Evolutionary conservation across 2,113 vertebrate species (phyloP), one percentile per base, ranked within the genome.

Genomic region (Baryphthengus martii): DNA sequence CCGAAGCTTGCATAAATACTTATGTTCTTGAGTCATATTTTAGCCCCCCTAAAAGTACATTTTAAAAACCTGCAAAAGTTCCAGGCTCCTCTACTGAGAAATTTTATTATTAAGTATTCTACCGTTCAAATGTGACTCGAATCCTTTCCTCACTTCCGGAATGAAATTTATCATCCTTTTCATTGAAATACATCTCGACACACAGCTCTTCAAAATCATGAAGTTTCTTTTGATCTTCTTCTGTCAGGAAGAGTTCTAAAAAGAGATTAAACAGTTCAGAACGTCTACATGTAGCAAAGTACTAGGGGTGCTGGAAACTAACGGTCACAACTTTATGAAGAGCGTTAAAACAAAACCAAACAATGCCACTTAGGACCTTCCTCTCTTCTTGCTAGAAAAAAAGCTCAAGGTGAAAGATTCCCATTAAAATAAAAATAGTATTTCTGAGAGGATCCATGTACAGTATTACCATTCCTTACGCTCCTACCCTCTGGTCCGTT

Each of bases 171-270:
- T 99, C 99, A 77, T 99, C 98, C 82, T 99, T 99, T 97, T 99
- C 99, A 97, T 99, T 99, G 97, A 99, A 99, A 97, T 99, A 99
- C 37, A 99, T 99, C 94, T 99, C 99, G 89, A 99, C 99, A 96
- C 99, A 99, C 74, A 99, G 98, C 83, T 99, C 99, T 97, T 99
- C 99, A 98, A 99, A 99, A 96, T 99, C 99, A 96, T 99, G 99
- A 85, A 99, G 99, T 95, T 99, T 99, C 97, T 99, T 99, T 97
- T 99, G 99, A 98, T 99, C 99, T 98, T 99, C 99, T 97, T 99
- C 99, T 15, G 99, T 99, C 96, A 99, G 97, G 97, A 99, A 99
- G 85, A 99, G 98, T 95, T 99, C 99, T 99, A 94, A 89, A 83
- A 87, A 81, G 47, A 84, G 9, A 55, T 66, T 70, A 65, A 91